These are phyloP conservation scores for Merodon equestris DNA, from an alignment of 2,888 invertebrate genomes.

Conservation along the genomic window DNA sequence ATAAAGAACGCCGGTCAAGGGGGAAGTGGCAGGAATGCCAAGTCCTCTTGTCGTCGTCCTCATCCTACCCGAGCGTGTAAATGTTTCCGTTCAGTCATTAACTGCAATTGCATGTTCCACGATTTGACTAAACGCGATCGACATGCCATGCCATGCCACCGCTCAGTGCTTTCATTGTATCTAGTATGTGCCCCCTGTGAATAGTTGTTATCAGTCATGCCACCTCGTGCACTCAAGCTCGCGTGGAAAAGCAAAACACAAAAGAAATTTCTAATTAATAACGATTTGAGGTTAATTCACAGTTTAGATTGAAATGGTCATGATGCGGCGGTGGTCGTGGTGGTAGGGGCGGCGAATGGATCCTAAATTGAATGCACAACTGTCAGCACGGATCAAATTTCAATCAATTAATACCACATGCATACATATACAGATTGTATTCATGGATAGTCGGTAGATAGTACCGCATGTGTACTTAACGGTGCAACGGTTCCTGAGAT, in stretches of 20 bases:
- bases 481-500: neutral
- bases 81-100: conserved; percentile 66
- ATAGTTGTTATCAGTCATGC: neutral
- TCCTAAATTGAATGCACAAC: conserved; percentile 47
- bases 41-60: conserved; percentile 20
- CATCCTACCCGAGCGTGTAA: conserved; percentile 53
- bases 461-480: neutral
- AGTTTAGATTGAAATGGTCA: conserved; percentile 31
- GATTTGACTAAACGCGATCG: conserved; percentile 63
- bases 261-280: conserved; percentile 57
- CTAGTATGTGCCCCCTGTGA: neutral
- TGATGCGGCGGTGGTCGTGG: neutral
- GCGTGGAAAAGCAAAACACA: neutral
- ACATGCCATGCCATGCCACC: conserved; percentile 44
- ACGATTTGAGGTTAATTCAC: conserved; percentile 65
- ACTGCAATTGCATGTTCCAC: conserved; percentile 66
- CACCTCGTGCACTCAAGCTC: too few relatives aligned
- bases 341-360: neutral
- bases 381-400: conserved; percentile 65
- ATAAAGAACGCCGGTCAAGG: too few relatives aligned
- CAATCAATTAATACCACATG: conserved; percentile 43
- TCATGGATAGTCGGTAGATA: neutral
- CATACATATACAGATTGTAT: neutral
- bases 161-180: conserved; percentile 29
- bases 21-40: neutral